phyloP scores from a whole-genome alignment of 2,113 vertebrate genomes.

The Peromyscus leucopus region DNA sequence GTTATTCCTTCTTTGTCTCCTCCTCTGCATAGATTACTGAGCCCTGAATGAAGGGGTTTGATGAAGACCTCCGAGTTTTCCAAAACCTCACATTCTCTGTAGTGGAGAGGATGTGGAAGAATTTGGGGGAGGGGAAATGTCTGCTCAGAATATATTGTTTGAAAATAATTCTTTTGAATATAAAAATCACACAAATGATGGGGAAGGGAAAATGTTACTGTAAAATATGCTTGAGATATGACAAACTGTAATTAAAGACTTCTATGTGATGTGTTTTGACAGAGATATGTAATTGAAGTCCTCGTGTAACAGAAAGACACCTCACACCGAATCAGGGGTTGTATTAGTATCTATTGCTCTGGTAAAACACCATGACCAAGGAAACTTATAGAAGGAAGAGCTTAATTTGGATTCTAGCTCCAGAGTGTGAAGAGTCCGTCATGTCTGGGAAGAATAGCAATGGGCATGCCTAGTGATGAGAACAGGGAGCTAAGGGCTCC shows the following conservation, averaged over 20 bases:
- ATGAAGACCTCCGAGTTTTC: not conserved
- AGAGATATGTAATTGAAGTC: not conserved
- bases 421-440: not conserved
- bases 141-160: too few relatives aligned
- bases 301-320: not conserved
- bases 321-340: not conserved
- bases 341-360: not conserved
- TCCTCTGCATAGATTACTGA: not conserved
- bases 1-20: too few relatives aligned
- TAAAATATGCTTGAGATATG: not conserved
- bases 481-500: not conserved
- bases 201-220: not conserved
- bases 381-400: not conserved
- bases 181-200: not conserved
- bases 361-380: not conserved
- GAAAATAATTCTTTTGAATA: not conserved
- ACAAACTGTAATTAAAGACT: not conserved
- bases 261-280: not conserved
- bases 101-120: not conserved
- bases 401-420: not conserved
- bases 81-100: not conserved
- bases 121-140: not conserved
- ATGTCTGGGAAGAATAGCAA: not conserved
- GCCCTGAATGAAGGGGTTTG: fast-evolving
- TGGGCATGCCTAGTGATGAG: not conserved